Evolutionary conservation across 1,140 invertebrate species (phyloP), one percentile per base, ranked within the genome.

Genomic region (Rhyzopertha dominica): DNA sequence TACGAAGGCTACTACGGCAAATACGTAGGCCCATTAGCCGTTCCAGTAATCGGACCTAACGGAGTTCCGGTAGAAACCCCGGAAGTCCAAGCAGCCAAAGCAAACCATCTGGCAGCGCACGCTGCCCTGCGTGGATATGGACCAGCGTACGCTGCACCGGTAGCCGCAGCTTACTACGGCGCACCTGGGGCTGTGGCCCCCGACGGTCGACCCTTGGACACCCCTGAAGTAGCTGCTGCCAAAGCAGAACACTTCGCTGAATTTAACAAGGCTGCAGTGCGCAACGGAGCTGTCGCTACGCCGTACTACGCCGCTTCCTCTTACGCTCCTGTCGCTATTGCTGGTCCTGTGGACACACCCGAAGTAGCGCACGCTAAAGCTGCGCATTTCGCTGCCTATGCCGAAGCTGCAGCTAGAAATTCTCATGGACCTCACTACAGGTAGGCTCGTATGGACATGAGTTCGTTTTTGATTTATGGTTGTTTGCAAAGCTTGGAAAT

Each of bases 191-290:
- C 38, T 59, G 65, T 51, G 56, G 62, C 50, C 3, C 45, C 48
- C 45, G 68, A 74, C 24, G 76, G 75, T 9, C 69, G 77, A 4
- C 77, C 78, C 14, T 61, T 78, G 1, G 78, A 82, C 51, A 80
- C 78, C 2, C 72, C 77, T 34, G 79, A 80, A 58, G 80, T 81
- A 3, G 73, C 77, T 36, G 74, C 74, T 24, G 79, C 79, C 20
- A 80, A 79, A 54, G 72, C 73, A 1, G 67, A 74, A 26, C 79
- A 81, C 54, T 78, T 74, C 64, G 72, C 76, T 9, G 69, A 78
- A 50, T 74, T 72, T 43, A 75, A 76, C 18, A 74, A 74, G 43
- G 76, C 74, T 1, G 65, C 67, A 34, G 65, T 68, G 36, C 67
- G 70, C 31, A 70, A 73, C 32, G 63, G 67, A 4, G 63, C 56